phyloP scores from a whole-genome alignment of 2,888 invertebrate genomes.

The Bedellia somnulentella region DNA sequence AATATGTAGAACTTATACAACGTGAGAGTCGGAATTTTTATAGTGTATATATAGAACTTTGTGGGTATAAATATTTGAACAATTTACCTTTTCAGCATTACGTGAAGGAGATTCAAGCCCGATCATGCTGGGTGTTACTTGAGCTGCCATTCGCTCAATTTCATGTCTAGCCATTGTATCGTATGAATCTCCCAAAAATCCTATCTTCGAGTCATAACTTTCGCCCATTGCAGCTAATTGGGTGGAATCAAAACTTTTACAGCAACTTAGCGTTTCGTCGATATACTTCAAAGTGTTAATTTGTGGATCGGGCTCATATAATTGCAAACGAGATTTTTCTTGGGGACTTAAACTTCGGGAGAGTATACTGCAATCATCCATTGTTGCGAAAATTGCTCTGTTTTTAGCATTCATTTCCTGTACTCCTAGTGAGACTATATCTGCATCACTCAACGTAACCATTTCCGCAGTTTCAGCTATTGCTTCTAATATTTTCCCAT shows the following conservation, averaged over 20 bases:
- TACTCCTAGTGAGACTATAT: conserved; percentile 39
- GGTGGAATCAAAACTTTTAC: conserved; percentile 49
- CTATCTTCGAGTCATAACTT: conserved; percentile 46
- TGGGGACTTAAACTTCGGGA: conserved; percentile 50
- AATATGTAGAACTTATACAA: too few relatives aligned
- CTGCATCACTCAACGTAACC: conserved; percentile 63
- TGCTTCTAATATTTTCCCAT: conserved; percentile 65
- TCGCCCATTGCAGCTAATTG: conserved; percentile 52
- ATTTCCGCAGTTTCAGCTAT: conserved; percentile 72
- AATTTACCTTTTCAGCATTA: too few relatives aligned
- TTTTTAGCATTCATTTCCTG: conserved; percentile 51
- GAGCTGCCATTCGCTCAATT: too few relatives aligned
- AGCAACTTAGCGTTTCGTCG: conserved; percentile 57
- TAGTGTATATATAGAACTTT: too few relatives aligned
- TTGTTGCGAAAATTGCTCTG: conserved; percentile 51
- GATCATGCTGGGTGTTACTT: too few relatives aligned
- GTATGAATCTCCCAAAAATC: conserved; percentile 44
- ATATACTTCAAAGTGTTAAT: conserved; percentile 65
- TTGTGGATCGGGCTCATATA: conserved; percentile 50
- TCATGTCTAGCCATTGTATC: conserved; percentile 49
- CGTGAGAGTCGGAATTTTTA: too few relatives aligned
- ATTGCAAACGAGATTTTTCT: conserved; percentile 36
- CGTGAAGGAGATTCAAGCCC: too few relatives aligned
- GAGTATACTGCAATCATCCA: conserved; percentile 54
- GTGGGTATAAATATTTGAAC: too few relatives aligned